phyloP scores from a whole-genome alignment of 1,140 invertebrate species.

The Musca vetustissima region DNA sequence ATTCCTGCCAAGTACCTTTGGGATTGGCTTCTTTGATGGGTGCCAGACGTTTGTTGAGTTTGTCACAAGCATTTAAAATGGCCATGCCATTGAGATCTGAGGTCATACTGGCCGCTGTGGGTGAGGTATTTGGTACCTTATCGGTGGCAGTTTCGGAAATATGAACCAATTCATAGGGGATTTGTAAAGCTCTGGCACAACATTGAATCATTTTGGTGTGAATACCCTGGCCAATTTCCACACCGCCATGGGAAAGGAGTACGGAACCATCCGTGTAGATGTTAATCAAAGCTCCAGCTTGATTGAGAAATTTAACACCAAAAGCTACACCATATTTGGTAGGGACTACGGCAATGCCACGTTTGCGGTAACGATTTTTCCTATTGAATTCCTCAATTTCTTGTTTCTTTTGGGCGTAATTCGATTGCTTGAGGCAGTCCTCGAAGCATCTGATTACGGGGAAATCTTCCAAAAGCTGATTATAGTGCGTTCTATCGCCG shows the following conservation, averaged over 20 bases:
- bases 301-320: slow-evolving; percentile 75
- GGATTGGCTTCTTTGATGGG: slow-evolving; percentile 76
- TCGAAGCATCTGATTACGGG: slow-evolving; percentile 68
- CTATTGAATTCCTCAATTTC: slow-evolving; percentile 72
- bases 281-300: slow-evolving; percentile 80
- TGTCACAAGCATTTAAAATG: slow-evolving; percentile 78
- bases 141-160: slow-evolving; percentile 85
- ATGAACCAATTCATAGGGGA: slow-evolving; percentile 75
- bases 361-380: slow-evolving; percentile 79
- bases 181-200: slow-evolving; percentile 70
- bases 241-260: slow-evolving; percentile 81
- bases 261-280: slow-evolving; percentile 90
- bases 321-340: slow-evolving; percentile 88
- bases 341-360: slow-evolving; percentile 79
- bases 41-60: slow-evolving; percentile 70
- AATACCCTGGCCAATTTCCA: slow-evolving; percentile 93
- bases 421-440: slow-evolving; percentile 69
- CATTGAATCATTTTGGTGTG: slow-evolving; percentile 93
- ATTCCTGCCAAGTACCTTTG: slow-evolving; percentile 76
- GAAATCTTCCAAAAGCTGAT: slow-evolving; percentile 63
- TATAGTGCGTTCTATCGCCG: slow-evolving; percentile 75
- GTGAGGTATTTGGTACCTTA: slow-evolving; percentile 88
- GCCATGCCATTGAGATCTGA: slow-evolving; percentile 95
- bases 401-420: slow-evolving; percentile 64
- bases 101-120: slow-evolving; percentile 84